A percentile compares a stretch with the other conserved stretches of the same genome.
Conservation (phyloP, 2,797 vertebrate genomes). For the Danio choprae region DNA sequence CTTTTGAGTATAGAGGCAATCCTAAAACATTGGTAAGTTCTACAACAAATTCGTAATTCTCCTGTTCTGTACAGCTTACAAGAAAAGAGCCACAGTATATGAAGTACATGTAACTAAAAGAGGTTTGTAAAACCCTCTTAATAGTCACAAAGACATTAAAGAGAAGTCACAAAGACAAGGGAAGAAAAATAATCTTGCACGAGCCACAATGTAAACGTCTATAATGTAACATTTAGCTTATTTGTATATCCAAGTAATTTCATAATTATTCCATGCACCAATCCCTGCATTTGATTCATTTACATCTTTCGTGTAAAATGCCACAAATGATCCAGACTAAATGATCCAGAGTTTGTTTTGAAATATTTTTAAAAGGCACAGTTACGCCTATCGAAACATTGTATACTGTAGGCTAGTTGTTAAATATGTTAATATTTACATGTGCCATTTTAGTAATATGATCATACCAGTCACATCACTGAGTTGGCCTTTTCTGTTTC, state of each 20-base stretch:
- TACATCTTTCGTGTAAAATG: constrained; percentile 10
- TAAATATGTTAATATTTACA: not conserved
- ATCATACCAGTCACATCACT: not conserved
- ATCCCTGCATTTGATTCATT: not conserved
- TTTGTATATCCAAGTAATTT: not conserved
- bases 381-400: not conserved
- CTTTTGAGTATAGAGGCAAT: not conserved
- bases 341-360: not conserved
- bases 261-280: not conserved
- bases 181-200: too few species aligned
- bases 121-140: too few species aligned
- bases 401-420: not conserved
- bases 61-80: too few species aligned
- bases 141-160: too few species aligned
- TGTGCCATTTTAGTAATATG: not conserved
- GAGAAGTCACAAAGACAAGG: too few species aligned
- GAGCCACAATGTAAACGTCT: too few species aligned
- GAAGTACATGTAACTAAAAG: too few species aligned
- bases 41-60: not conserved
- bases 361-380: not conserved
- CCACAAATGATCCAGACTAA: constrained; percentile 39
- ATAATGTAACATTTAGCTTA: too few species aligned
- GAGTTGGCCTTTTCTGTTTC: not conserved
- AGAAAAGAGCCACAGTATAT: too few species aligned
- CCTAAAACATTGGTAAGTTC: not conserved